These are phyloP conservation scores for Drosophila nasuta DNA, from an alignment of 1,140 invertebrate genomes.

Conservation along the genomic window DNA sequence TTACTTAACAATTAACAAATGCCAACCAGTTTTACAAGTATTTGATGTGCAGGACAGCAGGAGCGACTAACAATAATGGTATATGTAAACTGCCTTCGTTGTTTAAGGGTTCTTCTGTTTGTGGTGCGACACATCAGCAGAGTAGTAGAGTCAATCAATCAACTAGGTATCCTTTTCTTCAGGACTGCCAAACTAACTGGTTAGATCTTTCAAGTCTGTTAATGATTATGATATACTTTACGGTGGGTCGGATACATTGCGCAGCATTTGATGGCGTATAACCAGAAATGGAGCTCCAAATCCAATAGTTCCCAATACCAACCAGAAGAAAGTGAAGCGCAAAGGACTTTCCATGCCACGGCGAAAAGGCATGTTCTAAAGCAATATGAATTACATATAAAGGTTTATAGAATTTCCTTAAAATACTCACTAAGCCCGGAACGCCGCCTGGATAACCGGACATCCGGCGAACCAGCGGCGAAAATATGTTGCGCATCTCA, in stretches of 20 bases:
- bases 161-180: conserved; percentile 13
- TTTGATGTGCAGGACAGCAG: no score
- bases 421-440: conserved; percentile 53
- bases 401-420: background rate
- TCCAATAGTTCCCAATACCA: conserved; percentile 44
- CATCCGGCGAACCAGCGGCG: conserved; percentile 29
- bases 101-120: no score
- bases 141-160: background rate
- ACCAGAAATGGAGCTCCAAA: conserved; percentile 65
- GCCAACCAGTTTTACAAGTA: background rate
- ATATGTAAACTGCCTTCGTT: no score
- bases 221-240: conserved; percentile 15
- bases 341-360: conserved; percentile 51
- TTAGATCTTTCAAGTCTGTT: background rate
- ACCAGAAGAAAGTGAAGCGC: conserved; percentile 59
- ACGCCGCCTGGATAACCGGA: conserved; percentile 48
- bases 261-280: conserved; percentile 65
- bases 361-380: conserved; percentile 64
- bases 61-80: no score
- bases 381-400: background rate
- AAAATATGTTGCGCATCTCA: conserved; percentile 28
- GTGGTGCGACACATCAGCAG: background rate
- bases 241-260: conserved; percentile 35
- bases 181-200: background rate
- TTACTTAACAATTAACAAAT: conserved; percentile 1